Evolutionary conservation across 2,797 vertebrate genomes (phyloP).

Genomic region (Hyperoplus immaculatus): DNA sequence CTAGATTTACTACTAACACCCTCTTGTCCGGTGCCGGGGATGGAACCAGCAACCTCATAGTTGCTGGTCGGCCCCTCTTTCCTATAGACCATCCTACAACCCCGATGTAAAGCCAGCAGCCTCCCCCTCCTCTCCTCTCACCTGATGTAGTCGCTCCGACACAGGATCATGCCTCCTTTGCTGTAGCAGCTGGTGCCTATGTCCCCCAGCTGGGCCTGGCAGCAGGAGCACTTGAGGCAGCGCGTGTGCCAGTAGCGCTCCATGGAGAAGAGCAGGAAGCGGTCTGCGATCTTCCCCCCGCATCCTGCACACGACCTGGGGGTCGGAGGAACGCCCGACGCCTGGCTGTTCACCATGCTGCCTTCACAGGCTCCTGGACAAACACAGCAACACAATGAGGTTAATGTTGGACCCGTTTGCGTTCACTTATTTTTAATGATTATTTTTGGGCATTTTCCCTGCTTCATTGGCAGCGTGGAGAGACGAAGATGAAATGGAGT

Average conservation of each 20-base stretch:
- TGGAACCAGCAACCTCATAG: no score
- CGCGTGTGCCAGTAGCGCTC: constrained; percentile 90
- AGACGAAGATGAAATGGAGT: no score
- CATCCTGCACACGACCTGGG: constrained; percentile 86
- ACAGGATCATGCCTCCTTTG: constrained; percentile 89
- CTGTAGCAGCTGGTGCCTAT: constrained; percentile 88
- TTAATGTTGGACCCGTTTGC: no score
- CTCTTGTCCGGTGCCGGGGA: no score
- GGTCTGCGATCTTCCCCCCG: constrained; percentile 85
- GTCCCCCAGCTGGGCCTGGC: constrained; percentile 88
- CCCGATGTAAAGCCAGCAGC: constrained; percentile 24
- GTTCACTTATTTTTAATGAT: no score
- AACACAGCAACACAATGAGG: not conserved
- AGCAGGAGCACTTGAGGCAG: constrained; percentile 89
- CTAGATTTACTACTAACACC: no score
- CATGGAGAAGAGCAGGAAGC: constrained; percentile 90
- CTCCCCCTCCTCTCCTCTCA: constrained; percentile 58
- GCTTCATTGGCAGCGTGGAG: no score
- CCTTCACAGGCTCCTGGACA: constrained; percentile 49
- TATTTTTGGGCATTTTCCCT: no score
- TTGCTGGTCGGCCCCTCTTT: no score
- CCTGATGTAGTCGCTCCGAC: constrained; percentile 88
- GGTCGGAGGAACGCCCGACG: constrained; percentile 68
- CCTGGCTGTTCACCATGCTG: constrained; percentile 86
- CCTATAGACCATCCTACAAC: no score